A percentile compares a stretch with the other conserved stretches of the same genome.
These are phyloP conservation scores for Melipona quadrifasciata DNA, from an alignment of 1,140 invertebrate species.

Conservation along the genomic window DNA sequence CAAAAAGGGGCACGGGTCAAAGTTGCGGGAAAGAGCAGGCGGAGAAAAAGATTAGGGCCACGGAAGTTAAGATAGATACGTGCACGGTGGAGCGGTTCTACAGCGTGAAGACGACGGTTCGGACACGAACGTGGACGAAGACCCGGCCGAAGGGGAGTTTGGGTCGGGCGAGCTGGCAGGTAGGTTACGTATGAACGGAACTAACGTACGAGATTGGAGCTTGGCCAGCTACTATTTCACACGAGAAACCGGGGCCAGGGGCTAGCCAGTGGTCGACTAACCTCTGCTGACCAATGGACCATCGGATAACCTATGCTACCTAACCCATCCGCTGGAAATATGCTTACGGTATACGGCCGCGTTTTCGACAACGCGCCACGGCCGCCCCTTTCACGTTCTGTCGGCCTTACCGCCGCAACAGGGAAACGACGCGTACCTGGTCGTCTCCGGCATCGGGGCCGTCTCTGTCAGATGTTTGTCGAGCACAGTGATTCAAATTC, in stretches of 20 bases:
- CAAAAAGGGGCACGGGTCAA: not conserved
- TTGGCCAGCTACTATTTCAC: constrained; percentile 76
- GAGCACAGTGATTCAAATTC: not conserved
- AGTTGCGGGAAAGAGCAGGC: not conserved
- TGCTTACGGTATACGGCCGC: constrained; percentile 68
- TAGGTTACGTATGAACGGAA: constrained; percentile 75
- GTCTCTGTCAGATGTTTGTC: constrained; percentile 38
- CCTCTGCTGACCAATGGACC: constrained; percentile 77
- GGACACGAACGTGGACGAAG: constrained; percentile 30
- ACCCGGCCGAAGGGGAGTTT: constrained; percentile 34
- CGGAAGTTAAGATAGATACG: constrained; percentile 45
- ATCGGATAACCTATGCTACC: constrained; percentile 73
- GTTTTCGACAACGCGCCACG: constrained; percentile 60
- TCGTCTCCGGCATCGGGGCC: not conserved
- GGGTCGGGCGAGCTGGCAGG: constrained; percentile 65
- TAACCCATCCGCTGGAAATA: constrained; percentile 73
- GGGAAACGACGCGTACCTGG: not conserved
- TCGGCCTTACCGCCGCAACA: constrained; percentile 1
- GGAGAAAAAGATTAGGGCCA: not conserved
- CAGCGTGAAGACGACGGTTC: constrained; percentile 18
- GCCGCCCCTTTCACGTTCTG: constrained; percentile 39
- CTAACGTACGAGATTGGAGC: constrained; percentile 74
- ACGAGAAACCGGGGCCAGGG: constrained; percentile 57
- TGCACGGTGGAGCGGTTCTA: constrained; percentile 29
- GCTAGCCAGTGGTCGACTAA: constrained; percentile 68